phyloP scores from a whole-genome alignment of 2,113 vertebrate species.

The Catharus minimus region DNA sequence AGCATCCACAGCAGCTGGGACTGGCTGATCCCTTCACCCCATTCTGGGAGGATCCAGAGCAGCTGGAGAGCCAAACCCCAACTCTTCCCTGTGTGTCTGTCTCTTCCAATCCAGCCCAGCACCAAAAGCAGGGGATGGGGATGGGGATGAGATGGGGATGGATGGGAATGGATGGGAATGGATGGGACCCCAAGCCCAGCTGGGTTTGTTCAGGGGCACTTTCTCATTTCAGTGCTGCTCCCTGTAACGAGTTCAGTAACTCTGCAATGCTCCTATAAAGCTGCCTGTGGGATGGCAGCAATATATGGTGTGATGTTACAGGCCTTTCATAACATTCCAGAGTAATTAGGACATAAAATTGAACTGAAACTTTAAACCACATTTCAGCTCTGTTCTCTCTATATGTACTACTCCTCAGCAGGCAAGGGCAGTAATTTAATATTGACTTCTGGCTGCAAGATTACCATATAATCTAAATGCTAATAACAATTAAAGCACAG shows the following conservation, averaged over 20 bases:
- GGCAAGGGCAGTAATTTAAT: conserved; percentile 68
- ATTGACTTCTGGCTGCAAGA: conserved; percentile 56
- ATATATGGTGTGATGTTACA: conserved; percentile 33
- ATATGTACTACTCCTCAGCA: not conserved
- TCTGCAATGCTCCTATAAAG: conserved; percentile 23
- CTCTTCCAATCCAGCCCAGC: not conserved
- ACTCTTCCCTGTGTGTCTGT: rapidly evolving
- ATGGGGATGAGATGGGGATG: too few relatives aligned
- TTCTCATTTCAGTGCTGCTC: conserved; percentile 16
- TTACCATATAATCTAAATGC: conserved; percentile 70
- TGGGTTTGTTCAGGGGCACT: not conserved
- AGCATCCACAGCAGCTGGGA: too few relatives aligned
- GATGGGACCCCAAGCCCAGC: not conserved
- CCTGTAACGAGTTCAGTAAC: conserved; percentile 19
- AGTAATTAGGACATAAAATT: conserved; percentile 71
- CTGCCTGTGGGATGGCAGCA: conserved; percentile 31
- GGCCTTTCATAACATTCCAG: conserved; percentile 13
- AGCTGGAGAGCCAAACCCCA: not conserved
- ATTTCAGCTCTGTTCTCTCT: conserved; percentile 22
- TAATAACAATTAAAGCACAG: conserved; percentile 62
- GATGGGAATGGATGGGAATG: not conserved
- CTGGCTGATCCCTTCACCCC: too few relatives aligned
- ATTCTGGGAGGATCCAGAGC: too few relatives aligned
- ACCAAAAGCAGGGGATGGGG: rapidly evolving
- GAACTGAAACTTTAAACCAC: conserved; percentile 48